Percentiles rank a stretch among this genome's conserved stretches.
phyloP scores from a whole-genome alignment of 1,140 invertebrate genomes.

The Episyrphus balteatus region DNA sequence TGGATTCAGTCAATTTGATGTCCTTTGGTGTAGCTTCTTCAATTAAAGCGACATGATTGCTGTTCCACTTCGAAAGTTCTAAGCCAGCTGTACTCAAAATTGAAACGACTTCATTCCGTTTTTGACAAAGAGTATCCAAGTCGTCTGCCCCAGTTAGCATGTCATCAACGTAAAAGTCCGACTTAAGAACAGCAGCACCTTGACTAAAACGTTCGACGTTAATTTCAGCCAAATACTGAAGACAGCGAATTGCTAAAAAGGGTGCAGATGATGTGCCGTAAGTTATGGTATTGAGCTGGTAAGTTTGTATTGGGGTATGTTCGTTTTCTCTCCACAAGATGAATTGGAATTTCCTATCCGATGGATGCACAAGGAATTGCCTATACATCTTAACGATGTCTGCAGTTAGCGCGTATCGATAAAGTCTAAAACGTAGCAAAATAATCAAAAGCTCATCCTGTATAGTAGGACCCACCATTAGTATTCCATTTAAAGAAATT shows the following conservation, averaged over 20 bases:
- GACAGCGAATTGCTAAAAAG: slow-evolving; percentile 3
- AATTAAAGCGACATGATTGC: no score
- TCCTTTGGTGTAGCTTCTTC: no score
- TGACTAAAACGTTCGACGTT: neutral
- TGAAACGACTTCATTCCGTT: neutral
- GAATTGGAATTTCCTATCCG: slow-evolving; percentile 29
- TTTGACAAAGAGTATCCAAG: no score
- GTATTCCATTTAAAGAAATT: slow-evolving; percentile 29
- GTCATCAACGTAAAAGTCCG: neutral
- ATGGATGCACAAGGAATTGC: slow-evolving; percentile 26
- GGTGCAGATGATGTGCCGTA: slow-evolving; percentile 4
- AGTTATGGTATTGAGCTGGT: slow-evolving; percentile 7
- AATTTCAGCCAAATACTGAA: neutral
- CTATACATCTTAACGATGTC: slow-evolving; percentile 39
- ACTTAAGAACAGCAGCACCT: neutral
- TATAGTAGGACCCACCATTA: slow-evolving; percentile 27
- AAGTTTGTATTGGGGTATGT: slow-evolving; percentile 11
- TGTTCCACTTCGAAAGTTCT: no score
- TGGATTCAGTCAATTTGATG: neutral
- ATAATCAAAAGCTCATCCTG: slow-evolving; percentile 37
- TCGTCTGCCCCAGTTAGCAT: no score
- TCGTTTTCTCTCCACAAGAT: slow-evolving; percentile 34
- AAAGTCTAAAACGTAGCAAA: slow-evolving; percentile 30
- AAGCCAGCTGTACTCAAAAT: neutral
- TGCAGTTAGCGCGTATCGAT: slow-evolving; percentile 21